These are phyloP conservation scores for Cryptocephalus primarius DNA, from an alignment of 2,888 invertebrate genomes.

Conservation along the genomic window DNA sequence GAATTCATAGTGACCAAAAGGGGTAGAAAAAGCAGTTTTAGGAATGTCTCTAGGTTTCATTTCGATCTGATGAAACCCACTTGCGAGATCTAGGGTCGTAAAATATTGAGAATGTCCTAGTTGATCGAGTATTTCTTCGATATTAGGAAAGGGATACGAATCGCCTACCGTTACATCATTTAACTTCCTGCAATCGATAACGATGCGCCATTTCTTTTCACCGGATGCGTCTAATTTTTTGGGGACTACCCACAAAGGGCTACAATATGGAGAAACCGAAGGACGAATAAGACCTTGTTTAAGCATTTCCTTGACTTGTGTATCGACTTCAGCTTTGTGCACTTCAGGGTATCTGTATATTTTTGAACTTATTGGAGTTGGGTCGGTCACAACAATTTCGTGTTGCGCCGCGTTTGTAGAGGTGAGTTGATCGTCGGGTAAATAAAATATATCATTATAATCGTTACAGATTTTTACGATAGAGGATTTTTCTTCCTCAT, in stretches of 20 bases:
- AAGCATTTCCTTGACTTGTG: conserved; percentile 18
- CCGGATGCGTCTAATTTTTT: conserved; percentile 22
- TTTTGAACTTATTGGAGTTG: conserved; percentile 17
- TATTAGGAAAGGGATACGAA: conserved; percentile 22
- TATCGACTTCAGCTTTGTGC: conserved; percentile 22
- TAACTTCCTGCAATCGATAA: conserved; percentile 29
- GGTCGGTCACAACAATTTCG: conserved; percentile 14
- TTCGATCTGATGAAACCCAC: conserved; percentile 27
- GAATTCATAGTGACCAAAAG: conserved; percentile 1
- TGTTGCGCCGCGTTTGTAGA: conserved; percentile 15
- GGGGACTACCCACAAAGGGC: conserved; percentile 17
- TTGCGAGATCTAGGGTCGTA: conserved; percentile 25
- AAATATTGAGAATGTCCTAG: conserved; percentile 14
- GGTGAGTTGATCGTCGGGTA: conserved; percentile 16
- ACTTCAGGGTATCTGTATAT: conserved; percentile 20
- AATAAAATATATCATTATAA: conserved; percentile 18
- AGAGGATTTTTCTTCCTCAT: conserved; percentile 17
- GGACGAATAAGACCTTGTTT: conserved; percentile 18
- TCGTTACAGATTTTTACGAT: conserved; percentile 15
- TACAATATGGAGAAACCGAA: conserved; percentile 16
- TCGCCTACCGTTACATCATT: conserved; percentile 28
- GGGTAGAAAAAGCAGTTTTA: conserved; percentile 8
- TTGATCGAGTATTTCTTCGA: conserved; percentile 1
- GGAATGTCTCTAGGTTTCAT: conserved; percentile 6
- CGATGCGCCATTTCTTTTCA: conserved; percentile 24